phyloP scores from a whole-genome alignment of 2,888 invertebrate genomes.

The Cabera pusaria region DNA sequence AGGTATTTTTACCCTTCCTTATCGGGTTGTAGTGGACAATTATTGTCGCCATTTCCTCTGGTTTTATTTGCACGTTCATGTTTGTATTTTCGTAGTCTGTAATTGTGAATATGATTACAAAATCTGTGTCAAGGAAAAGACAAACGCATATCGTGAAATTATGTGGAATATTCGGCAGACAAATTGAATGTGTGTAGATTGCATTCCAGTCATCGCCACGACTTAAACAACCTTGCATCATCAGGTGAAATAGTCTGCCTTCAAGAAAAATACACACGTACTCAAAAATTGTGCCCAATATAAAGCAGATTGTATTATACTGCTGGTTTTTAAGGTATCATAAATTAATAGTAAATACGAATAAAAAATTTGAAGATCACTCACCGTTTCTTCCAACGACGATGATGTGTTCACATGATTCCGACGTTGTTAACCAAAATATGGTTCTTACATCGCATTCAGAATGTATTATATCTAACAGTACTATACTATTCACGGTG shows the following conservation, averaged over 20 bases:
- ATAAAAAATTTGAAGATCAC: slow-evolving; percentile 5
- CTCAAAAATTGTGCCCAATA: too few species aligned
- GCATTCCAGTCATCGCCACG: too few species aligned
- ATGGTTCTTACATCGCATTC: slow-evolving; percentile 51
- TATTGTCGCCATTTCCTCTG: slow-evolving; percentile 50
- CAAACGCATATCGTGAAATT: too few species aligned
- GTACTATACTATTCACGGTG: slow-evolving; percentile 53
- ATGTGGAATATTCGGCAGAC: too few species aligned
- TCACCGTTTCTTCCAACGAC: slow-evolving; percentile 49
- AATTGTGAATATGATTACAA: slow-evolving; percentile 25
- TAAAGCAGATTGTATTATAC: too few species aligned
- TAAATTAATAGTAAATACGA: too few species aligned
- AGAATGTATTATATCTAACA: slow-evolving; percentile 45
- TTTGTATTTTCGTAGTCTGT: slow-evolving; percentile 47
- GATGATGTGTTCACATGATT: slow-evolving; percentile 43
- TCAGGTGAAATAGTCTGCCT: too few species aligned
- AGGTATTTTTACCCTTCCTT: slow-evolving; percentile 56
- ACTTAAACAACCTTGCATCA: too few species aligned
- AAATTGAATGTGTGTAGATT: too few species aligned
- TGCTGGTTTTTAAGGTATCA: too few species aligned
- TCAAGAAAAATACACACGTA: too few species aligned
- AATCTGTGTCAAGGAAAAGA: too few species aligned
- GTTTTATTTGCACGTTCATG: slow-evolving; percentile 49
- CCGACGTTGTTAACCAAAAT: slow-evolving; percentile 55
- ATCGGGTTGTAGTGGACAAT: slow-evolving; percentile 62